These are phyloP conservation scores for Cartodere bifasciata DNA, from an alignment of 2,888 invertebrate species.

Conservation along the genomic window DNA sequence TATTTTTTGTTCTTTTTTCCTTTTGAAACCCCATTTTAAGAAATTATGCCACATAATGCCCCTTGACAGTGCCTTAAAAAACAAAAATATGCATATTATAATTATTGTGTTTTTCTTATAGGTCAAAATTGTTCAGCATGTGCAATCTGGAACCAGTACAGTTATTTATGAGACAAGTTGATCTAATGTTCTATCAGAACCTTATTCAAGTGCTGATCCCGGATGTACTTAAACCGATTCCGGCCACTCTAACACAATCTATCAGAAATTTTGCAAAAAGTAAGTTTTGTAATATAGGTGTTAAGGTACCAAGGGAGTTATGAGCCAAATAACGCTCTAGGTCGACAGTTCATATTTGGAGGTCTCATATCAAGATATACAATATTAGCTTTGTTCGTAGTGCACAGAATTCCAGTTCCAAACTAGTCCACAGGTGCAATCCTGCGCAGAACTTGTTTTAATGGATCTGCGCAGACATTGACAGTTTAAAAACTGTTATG, in stretches of 20 bases:
- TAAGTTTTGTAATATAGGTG: constrained; percentile 25
- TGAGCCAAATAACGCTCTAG: neutral
- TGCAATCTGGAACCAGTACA: constrained; percentile 60
- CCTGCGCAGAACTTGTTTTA: too few relatives aligned
- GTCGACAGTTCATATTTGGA: neutral
- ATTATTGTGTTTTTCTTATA: too few relatives aligned
- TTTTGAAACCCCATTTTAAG: too few relatives aligned
- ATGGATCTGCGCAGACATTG: too few relatives aligned
- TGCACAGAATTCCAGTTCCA: neutral
- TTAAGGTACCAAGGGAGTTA: neutral
- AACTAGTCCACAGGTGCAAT: too few relatives aligned
- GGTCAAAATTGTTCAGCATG: constrained; percentile 54
- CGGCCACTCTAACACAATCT: constrained; percentile 84
- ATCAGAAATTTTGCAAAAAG: constrained; percentile 86
- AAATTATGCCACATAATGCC: too few relatives aligned
- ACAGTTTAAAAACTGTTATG: too few relatives aligned
- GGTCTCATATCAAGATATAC: neutral
- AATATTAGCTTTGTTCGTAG: constrained; percentile 1
- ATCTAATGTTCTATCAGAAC: constrained; percentile 90
- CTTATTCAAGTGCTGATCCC: constrained; percentile 93
- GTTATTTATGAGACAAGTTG: constrained; percentile 68
- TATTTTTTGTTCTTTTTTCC: too few relatives aligned
- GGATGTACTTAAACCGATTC: constrained; percentile 88
- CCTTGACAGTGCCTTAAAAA: too few relatives aligned
- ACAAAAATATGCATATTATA: too few relatives aligned